Evolutionary conservation across 2,797 vertebrate species (phyloP), one percentile per base, ranked within the genome.

Genomic region (Psittacula echo): DNA sequence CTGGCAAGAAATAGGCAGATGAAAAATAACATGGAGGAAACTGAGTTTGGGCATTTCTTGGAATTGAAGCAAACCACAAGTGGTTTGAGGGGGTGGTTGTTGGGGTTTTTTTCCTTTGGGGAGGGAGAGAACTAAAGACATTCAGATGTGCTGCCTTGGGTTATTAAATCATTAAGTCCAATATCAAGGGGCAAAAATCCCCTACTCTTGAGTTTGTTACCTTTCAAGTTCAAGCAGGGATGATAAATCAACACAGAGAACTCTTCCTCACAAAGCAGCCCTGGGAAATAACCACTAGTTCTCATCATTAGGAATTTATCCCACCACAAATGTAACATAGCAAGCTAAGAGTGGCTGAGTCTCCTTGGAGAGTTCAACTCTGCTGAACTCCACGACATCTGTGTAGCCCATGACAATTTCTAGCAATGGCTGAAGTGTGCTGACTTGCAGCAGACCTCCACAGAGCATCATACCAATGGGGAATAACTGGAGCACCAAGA

Each of bases 391-490:
- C 3, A 1, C 1, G 9, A 24, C 6, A 51, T 24, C 30, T 71
- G 50, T 16, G 60, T 5, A 76, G 64, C 42, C 29, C 70, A 18
- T 2, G 37, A 54, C 29, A 76, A 58, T 34, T 48, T 68, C 72
- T 30, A 84, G 81, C 67, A 77, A 41, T 0, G 7, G 22, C 14
- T 26, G 24, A 24, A 45, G 27, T 0, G 16, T 30, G 77, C 53
- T 48, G 48, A 44, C 66, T 65, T 37, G 42, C 41, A 66, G 48
- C 67, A 72, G 44, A 62, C 7, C 60, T 51, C 56, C 47, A 30
- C 13, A 39, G 47, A 66, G 3, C 13, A 39, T 0, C 0, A 12
- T 5, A 26, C 19, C 82, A 72, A 10, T 0, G 12, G 6, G 66
- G 44, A 61, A 12, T 23, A 93, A 22, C 27, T 30, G 47, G 32